Evolutionary conservation across 2,888 invertebrate species (phyloP), one percentile per base, ranked within the genome.

Genomic region (Pollenia griseotomentosa): DNA sequence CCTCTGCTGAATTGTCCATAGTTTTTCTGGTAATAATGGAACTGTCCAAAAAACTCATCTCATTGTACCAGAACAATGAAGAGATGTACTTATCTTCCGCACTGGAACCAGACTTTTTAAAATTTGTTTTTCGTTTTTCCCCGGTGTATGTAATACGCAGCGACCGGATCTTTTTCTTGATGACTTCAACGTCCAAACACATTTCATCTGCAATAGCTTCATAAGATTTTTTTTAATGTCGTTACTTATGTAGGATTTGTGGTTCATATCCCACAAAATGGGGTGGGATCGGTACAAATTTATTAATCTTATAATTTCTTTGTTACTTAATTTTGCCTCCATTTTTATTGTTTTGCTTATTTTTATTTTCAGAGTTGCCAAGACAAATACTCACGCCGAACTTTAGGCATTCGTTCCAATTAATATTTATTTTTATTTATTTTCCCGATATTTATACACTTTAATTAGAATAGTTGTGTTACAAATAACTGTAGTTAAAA

Each of bases 21-120:
- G 1, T 61, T 61, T 40, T 23, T 14, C 61, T 61, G 10, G 10
- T 40, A 16, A 61, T n/a, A 61, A 61, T 61, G 40, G 33, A 61
- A 40, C 33, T 61, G 40, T 61, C 61, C 61, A 61, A 33, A 61
- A 61, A 61, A 12, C 12, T 14, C 61, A 61, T 61, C 2, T 61
- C 61, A 61, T 33, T 11, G 14, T 33, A 61, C 61, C 61, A 61
- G 2, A 12, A 14, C 33, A 61, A 12, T 23, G 23, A 5, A 9
- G 61, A 55, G 16, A 55, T 16, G 61, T 61, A 12, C 12, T 61
- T 7, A 11, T 61, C 61, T 33, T 61, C 33, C 14, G 61, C 33
- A 23, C 61, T 23, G 8, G 40, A 61, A 33, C 33, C 61, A 11
- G 33, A 61, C 10, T 23, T 61, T n/a, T 33, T 61, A 8, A 61